Conservation (phyloP, 2,888 invertebrate species). For the Notodonta dromedarius region DNA sequence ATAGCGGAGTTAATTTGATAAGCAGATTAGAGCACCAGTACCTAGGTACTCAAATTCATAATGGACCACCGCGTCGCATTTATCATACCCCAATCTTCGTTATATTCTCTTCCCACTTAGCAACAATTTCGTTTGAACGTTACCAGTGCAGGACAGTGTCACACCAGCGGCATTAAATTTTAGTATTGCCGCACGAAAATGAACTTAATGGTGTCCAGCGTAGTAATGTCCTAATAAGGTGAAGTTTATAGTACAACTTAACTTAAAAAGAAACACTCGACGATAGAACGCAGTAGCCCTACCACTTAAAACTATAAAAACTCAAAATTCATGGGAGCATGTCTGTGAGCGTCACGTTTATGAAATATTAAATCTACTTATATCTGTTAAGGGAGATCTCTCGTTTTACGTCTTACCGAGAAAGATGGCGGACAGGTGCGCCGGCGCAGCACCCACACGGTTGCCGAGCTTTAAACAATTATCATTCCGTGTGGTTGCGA, state of each 20-base stretch:
- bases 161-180: no score
- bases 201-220: no score
- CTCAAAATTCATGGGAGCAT: conserved; percentile 65
- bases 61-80: no score
- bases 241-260: neutral
- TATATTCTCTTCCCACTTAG: no score
- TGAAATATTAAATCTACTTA: conserved; percentile 78
- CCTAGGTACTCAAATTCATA: no score
- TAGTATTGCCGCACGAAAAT: no score
- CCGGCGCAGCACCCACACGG: conserved; percentile 53
- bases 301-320: conserved; percentile 32
- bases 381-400: conserved; percentile 66
- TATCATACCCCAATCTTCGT: no score
- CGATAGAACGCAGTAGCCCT: neutral
- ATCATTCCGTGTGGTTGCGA: conserved; percentile 78
- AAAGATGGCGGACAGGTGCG: conserved; percentile 70
- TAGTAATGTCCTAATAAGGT: no score
- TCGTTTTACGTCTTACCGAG: conserved; percentile 55
- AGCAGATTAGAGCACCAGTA: no score
- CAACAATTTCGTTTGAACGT: no score
- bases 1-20: no score
- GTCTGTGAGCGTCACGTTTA: conserved; percentile 74
- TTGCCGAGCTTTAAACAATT: conserved; percentile 69
- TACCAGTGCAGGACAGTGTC: no score
- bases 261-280: neutral